Conservation (phyloP, 2,888 invertebrate species). For the Rhagium mordax region DNA sequence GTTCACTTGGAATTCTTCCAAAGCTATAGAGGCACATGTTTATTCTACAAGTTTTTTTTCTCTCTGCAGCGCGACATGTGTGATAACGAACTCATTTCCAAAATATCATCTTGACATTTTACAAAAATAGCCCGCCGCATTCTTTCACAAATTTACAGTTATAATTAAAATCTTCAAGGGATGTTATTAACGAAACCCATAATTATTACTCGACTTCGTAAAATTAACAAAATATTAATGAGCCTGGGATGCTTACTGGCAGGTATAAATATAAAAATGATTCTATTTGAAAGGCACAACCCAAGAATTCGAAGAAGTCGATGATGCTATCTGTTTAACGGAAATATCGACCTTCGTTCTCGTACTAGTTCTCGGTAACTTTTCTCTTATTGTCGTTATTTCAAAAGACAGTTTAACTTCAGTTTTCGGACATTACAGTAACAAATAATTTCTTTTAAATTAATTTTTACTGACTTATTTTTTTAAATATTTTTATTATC, state of each 20-base stretch:
- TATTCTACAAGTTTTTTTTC: conserved; percentile 57
- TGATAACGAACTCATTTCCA: conserved; percentile 63
- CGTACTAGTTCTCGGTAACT: conserved; percentile 5
- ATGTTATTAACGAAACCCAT: conserved; percentile 26
- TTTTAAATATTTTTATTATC: too few species aligned
- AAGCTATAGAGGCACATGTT: conserved; percentile 63
- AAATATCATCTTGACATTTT: conserved; percentile 52
- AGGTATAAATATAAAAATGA: conserved; percentile 37
- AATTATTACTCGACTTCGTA: conserved; percentile 23
- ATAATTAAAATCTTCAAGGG: conserved; percentile 43
- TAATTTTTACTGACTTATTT: too few species aligned
- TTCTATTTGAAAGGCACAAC: conserved; percentile 9
- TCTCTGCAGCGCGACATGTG: conserved; percentile 56
- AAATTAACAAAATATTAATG: conserved; percentile 45
- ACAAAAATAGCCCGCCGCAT: conserved; percentile 54
- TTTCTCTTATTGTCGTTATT: background rate
- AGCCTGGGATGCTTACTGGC: conserved; percentile 36
- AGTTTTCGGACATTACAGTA: too few species aligned
- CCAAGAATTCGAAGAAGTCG: conserved; percentile 17
- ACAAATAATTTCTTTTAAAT: too few species aligned
- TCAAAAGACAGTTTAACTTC: too few species aligned
- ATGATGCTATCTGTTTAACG: conserved; percentile 31
- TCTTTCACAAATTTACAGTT: conserved; percentile 39
- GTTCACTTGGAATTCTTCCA: conserved; percentile 66
- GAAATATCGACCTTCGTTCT: conserved; percentile 12